phyloP scores from a whole-genome alignment of 2,797 vertebrate genomes.

The Cossypha polioptera region DNA sequence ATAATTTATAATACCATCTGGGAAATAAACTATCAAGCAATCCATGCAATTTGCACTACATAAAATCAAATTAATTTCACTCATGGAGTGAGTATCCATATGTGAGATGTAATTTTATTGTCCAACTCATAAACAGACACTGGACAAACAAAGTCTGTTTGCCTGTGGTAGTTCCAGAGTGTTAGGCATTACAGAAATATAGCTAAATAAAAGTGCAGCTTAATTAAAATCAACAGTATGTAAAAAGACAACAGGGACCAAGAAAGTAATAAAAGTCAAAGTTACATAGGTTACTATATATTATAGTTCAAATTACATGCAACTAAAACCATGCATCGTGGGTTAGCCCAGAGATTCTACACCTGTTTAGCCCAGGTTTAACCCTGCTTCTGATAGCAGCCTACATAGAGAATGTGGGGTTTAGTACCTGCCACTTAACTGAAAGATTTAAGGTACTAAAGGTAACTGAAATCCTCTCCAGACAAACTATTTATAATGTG shows the following conservation, averaged over 20 bases:
- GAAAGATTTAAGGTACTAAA: neutral
- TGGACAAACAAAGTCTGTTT: neutral
- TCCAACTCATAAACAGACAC: neutral
- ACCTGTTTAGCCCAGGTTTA: neutral
- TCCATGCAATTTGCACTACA: neutral
- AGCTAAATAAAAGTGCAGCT: neutral
- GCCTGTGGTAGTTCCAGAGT: neutral
- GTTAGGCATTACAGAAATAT: neutral
- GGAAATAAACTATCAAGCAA: neutral
- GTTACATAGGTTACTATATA: neutral
- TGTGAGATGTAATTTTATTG: neutral
- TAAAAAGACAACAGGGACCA: neutral
- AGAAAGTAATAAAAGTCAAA: neutral
- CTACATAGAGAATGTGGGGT: neutral
- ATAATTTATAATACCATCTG: neutral
- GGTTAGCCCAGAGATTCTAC: neutral
- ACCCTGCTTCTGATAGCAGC: neutral
- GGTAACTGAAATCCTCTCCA: neutral
- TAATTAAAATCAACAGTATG: neutral
- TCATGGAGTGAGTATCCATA: rapidly evolving
- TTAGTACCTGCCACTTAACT: neutral
- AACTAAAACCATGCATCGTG: neutral
- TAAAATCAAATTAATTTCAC: neutral
- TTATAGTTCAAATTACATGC: neutral
- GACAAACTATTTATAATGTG: neutral